Base-by-base conservation (phyloP, 2,888 invertebrate genomes). In the Campoplex nolae region DNA sequence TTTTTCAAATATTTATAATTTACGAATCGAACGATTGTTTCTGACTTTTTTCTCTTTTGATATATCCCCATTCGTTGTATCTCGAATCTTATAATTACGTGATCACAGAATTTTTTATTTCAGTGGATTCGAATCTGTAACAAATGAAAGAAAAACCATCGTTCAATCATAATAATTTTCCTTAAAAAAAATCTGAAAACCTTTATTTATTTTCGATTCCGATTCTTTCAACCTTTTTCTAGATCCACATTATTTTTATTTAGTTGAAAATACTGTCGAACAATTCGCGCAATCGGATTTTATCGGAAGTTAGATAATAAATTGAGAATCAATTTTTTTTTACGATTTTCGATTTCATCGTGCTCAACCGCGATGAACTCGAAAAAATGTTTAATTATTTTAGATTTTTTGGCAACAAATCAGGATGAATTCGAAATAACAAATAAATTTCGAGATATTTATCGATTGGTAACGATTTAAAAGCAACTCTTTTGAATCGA, bases 101-200 rank as follows among this genome's bases (percentile, higher is more conserved):
- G 67, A 86, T 86, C 83, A 84, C 86, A 83, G 86, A 80, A 56
- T 76, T 83, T 23, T 76, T 58, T 67, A 80, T 48, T 42, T 48
- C 80, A n/a, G 54, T 56, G 62, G 54, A 65, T 65, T 38, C 58
- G 58, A 35, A 28, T 78, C 86, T 86, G 84, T 3, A 86, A 86
- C 77, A 84, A 28, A 78, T 9, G 42, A 13, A 80, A 13, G 68
- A 58, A n/a, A 45, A 58, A 65, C 4, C 32, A 11, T 71, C 48
- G 32, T 1, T 51, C 32, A 32, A 35, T 11, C 1, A 71, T 7
- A 4, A 71, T 7, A 4, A 71, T 8, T 48, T 16, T 18, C 16
- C 11, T 23, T 23, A 45, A 1, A 1, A 18, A 70, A 70, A 23
- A 23, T 23, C 45, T 2, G 11, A 11, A 45, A 45, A 13, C 11